phyloP scores from a whole-genome alignment of 2,888 invertebrate genomes.

The Falcaria lacertinaria region DNA sequence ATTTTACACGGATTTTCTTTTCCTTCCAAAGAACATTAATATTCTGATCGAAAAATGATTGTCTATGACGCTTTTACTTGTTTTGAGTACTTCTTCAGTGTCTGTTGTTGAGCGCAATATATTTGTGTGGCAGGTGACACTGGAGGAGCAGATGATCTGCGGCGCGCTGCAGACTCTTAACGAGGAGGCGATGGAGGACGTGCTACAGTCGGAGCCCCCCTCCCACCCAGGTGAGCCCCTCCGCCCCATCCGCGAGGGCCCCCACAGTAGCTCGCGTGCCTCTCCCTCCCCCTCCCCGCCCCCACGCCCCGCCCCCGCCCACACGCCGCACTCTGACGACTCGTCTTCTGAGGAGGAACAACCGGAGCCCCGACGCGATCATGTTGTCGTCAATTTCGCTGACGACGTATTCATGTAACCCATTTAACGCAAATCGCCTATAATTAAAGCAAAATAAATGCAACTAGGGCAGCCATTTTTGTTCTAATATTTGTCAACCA shows the following conservation, averaged over 20 bases:
- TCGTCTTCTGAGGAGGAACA: slow-evolving; percentile 14
- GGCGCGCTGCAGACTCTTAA: slow-evolving; percentile 94
- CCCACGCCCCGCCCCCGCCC: slow-evolving; percentile 17
- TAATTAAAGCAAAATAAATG: too few species aligned
- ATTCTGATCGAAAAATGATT: too few species aligned
- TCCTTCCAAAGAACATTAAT: too few species aligned
- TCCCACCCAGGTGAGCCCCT: slow-evolving; percentile 77
- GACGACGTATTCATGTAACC: slow-evolving; percentile 55
- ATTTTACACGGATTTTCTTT: too few species aligned
- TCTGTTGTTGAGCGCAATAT: not conserved
- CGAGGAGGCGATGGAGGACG: slow-evolving; percentile 96
- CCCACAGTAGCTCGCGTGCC: slow-evolving; percentile 26
- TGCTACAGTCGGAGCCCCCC: slow-evolving; percentile 84
- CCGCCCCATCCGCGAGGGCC: slow-evolving; percentile 55
- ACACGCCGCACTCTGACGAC: slow-evolving; percentile 13
- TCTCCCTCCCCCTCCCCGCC: slow-evolving; percentile 14
- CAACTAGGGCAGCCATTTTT: too few species aligned
- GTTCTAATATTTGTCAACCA: too few species aligned
- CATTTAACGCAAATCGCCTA: not conserved
- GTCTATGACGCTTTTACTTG: too few species aligned
- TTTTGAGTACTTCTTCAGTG: too few species aligned
- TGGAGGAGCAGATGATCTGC: slow-evolving; percentile 97
- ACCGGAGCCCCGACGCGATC: slow-evolving; percentile 29
- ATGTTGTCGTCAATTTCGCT: slow-evolving; percentile 52
- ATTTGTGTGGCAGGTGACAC: slow-evolving; percentile 84